Base-by-base conservation (phyloP, 2,888 invertebrate genomes). In the Zonitis immaculata region DNA sequence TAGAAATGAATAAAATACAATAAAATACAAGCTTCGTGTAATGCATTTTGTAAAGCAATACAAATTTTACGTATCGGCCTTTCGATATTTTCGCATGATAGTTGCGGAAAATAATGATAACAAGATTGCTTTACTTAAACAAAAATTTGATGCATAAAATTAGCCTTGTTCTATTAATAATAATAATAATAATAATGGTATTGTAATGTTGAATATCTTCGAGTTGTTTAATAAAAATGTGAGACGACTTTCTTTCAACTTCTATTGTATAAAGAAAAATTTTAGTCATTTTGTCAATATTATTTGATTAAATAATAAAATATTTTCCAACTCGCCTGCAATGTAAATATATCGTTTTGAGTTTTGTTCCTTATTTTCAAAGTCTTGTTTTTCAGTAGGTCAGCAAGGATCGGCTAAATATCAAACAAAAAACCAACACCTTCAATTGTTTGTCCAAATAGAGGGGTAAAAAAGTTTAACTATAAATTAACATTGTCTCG, bases 351-450 rank as follows among this genome's bases (percentile, higher is more conserved):
- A n/a, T n/a, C n/a, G 45, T 54, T 53, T 49, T 47, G 53, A 56
- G 51, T 50, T 47, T 54, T 59, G 35, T 16, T 35, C n/a, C n/a
- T n/a, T n/a, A n/a, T n/a, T n/a, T n/a, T n/a, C n/a, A 18, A 57
- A 61, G 61, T 63, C 58, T 60, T 59, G 56, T 59, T 61, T 51
- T 61, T 57, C 57, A 66, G 65, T 65, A 62, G 67, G 67, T 66
- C 47, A 50, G 46, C 50, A 59, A 65, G 66, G 63, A 62, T 64
- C 62, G 67, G 65, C 65, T 58, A 58, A 56, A 54, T 53, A 57
- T 60, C n/a, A n/a, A n/a, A n/a, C n/a, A 59, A 58, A 48, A 53
- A 28, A 22, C 28, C 42, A 30, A 45, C 52, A 48, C 53, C 54
- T 54, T 49, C 51, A 50, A 47, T 56, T 53, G 52, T 57, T 48